A percentile compares a stretch with the other conserved stretches of the same genome.
Evolutionary conservation across 2,797 vertebrate genomes (phyloP).

Genomic region (Danionella dracula): DNA sequence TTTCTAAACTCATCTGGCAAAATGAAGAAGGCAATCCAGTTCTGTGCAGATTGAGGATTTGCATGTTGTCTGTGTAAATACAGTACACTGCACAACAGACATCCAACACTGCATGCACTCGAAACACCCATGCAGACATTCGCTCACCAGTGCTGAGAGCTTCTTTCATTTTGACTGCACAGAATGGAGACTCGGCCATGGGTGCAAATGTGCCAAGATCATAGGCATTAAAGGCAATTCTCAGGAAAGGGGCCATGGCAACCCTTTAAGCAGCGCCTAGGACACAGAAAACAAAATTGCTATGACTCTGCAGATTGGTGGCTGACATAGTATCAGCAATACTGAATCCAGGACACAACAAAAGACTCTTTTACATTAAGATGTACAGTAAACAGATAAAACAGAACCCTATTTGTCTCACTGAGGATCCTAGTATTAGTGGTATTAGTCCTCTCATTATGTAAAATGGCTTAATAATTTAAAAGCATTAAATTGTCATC

Average conservation of each 20-base stretch:
- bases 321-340: not conserved
- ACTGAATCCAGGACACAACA: not conserved
- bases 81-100: not conserved
- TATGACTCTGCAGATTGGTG: not conserved
- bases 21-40: not conserved
- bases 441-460: no score
- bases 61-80: not conserved
- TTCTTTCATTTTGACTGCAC: constrained; percentile 97
- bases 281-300: constrained; percentile 10
- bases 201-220: constrained; percentile 79
- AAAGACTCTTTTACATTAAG: not conserved
- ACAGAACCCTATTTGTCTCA: no score
- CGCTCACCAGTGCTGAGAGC: constrained; percentile 84
- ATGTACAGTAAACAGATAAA: no score
- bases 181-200: constrained; percentile 80
- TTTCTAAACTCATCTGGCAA: not conserved
- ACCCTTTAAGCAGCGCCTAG: constrained; percentile 52
- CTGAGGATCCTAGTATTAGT: no score
- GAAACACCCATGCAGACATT: not conserved
- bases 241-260: constrained; percentile 92
- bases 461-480: no score
- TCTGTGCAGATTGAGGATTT: constrained; percentile 16
- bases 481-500: no score
- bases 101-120: constrained; percentile 3
- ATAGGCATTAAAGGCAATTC: constrained; percentile 89